Conservation (phyloP, 2,113 vertebrate genomes). For the Alligator mississippiensis region DNA sequence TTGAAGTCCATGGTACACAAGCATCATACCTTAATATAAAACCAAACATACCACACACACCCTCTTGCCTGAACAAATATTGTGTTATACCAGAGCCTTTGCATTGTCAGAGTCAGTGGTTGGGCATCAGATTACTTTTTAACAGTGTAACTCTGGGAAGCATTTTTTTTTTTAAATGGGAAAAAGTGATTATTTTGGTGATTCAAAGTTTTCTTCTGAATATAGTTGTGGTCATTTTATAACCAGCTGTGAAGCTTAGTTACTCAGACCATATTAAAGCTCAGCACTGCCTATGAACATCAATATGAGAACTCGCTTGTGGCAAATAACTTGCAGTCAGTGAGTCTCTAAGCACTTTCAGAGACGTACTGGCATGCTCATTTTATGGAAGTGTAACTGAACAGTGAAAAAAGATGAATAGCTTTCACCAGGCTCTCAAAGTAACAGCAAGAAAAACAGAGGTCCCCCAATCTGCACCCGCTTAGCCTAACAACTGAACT, state of each 20-base stretch:
- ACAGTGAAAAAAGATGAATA: neutral
- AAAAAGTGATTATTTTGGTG: neutral
- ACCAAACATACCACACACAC: neutral
- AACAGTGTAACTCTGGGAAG: neutral
- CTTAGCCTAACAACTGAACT: neutral
- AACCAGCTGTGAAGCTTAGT: neutral
- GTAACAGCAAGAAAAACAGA: neutral
- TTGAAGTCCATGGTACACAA: too few species aligned
- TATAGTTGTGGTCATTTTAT: accelerated
- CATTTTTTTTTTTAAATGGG: neutral
- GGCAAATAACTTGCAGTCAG: neutral
- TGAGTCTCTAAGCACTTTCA: neutral
- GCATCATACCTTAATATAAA: neutral
- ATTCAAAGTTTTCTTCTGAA: neutral
- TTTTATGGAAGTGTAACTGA: neutral
- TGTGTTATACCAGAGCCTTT: neutral
- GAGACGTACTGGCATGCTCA: accelerated
- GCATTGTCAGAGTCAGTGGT: neutral
- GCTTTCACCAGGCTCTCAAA: neutral
- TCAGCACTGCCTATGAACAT: neutral
- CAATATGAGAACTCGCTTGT: neutral
- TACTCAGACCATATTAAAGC: neutral
- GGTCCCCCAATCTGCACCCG: too few species aligned
- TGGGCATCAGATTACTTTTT: neutral
- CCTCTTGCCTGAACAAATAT: neutral